Conservation (phyloP, 2,888 invertebrate genomes). For the Torymus tubicola region DNA sequence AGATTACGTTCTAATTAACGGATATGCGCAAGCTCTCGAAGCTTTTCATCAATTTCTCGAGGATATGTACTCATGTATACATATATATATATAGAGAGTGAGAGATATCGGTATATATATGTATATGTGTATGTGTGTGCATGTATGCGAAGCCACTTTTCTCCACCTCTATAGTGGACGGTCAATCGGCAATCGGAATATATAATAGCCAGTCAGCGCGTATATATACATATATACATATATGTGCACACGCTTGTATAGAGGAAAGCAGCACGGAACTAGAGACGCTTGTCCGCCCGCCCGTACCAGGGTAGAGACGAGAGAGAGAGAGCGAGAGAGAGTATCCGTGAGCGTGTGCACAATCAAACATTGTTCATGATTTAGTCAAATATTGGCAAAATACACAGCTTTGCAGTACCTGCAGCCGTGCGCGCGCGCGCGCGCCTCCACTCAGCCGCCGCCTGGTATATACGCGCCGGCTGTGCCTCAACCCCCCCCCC, state of each 20-base stretch:
- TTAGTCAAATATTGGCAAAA: slow-evolving; percentile 76
- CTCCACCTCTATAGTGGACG: too few species aligned
- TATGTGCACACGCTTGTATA: too few species aligned
- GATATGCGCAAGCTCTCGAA: neutral
- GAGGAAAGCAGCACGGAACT: too few species aligned
- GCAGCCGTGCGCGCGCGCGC: slow-evolving; percentile 40
- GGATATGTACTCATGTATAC: too few species aligned
- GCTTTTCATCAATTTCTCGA: too few species aligned
- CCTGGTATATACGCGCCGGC: slow-evolving; percentile 55
- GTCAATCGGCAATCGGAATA: too few species aligned
- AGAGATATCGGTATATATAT: too few species aligned
- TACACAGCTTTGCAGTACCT: slow-evolving; percentile 74
- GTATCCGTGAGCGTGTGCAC: slow-evolving; percentile 69
- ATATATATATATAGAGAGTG: too few species aligned
- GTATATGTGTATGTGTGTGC: too few species aligned
- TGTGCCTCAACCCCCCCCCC: slow-evolving; percentile 10
- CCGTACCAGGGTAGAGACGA: neutral
- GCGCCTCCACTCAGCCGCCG: slow-evolving; percentile 42
- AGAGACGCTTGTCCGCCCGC: neutral
- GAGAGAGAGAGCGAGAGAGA: neutral
- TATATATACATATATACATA: too few species aligned
- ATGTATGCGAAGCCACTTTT: too few species aligned
- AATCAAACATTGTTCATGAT: slow-evolving; percentile 77
- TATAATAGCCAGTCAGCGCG: too few species aligned
- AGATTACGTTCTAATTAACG: slow-evolving; percentile 27